Base-by-base conservation (phyloP, 2,888 invertebrate genomes). In the Sepiola atlantica region DNA sequence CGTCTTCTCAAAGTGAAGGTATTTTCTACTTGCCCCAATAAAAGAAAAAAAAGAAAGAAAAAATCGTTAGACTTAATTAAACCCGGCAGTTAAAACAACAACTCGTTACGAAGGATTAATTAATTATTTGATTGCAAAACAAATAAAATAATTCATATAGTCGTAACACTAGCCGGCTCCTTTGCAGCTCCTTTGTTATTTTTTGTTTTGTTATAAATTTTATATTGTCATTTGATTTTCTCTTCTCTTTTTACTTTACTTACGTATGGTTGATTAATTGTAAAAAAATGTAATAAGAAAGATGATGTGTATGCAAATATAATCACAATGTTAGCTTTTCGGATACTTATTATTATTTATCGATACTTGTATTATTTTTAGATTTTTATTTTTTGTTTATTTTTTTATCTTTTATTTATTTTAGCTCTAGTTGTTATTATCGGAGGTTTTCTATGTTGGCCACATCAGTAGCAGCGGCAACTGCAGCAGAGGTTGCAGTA, bases 401-500 rank as follows among this genome's bases (percentile, higher is more conserved):
- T 91, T 55, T 45, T 35, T 55, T 32, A 10, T 45, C 35, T 54
- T 92, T 18, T 32, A 2, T 32, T 18, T 77, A 4, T 77, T n/a
- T n/a, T n/a, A 16, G 77, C 14, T 16, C n/a, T 90, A 35, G 54
- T 90, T 92, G 21, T 32, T 45, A n/a, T 20, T 94, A 32, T 45
- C 16, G 45, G 77, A 90, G 35, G 35, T 20, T 55, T 54, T 35
- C 77, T 35, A 35, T 94, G 77, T 61, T 77, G 35, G 77, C 45
- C 57, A 77, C 77, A 35, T 3, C 35, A 94, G 45, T 35, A 94
- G 94, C 77, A 94, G 94, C 77, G 77, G 94, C 77, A 94, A 90
- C 45, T 35, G 90, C 45, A 94, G 94, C 77, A 94, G 94, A 16
- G 77, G 94, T 77, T 57, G 94, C 57, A 94, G 94, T 32, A 94